Base-by-base conservation (phyloP, 2,113 vertebrate species). In the Phocoena sinus region DNA sequence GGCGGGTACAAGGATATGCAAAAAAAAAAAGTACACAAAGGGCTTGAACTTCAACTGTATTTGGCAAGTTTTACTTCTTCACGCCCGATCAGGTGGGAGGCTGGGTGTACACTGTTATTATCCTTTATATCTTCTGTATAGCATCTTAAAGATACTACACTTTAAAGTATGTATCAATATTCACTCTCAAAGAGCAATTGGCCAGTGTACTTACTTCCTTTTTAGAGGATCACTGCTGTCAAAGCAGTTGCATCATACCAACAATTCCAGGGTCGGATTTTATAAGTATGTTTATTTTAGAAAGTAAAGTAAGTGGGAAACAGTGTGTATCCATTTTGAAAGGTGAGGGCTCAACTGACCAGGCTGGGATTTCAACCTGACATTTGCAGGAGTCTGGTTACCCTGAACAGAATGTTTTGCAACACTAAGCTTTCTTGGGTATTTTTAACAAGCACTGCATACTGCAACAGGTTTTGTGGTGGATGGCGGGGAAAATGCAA, bases 401-500 rank as follows among this genome's bases (percentile, higher is more conserved):
- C 50, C 53, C 36, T 87, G n/a, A 82, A 89, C 0, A 73, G 20
- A 62, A 63, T 63, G 21, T 71, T 81, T 95, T 84, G 56, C 44
- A 89, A 93, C 28, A 38, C 36, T 58, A 36, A 58, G 62, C 70
- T 91, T 95, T 81, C 68, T 71, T 47, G 67, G 71, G 38, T 80
- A 83, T 89, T 95, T 93, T 94, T 33, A 17, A 89, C 96, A 95
- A 95, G 56, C 74, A 62, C 18, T 87, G 62, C 21, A 65, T 28
- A 36, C n/a, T 23, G 3, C 18, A 96, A 76, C 76, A 71, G 62
- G 50, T 85, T 90, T 88, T 92, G 33, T 53, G 38, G 68, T 93
- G 25, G 68, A 65, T 38, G 70, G 20, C 53, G 31, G 79, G 77
- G 41, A 80, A 83, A 87, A 94, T 8, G 0, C 38, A 85, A 83